Conservation (phyloP, 2,888 invertebrate species). For the Plemyria rubiginata region DNA sequence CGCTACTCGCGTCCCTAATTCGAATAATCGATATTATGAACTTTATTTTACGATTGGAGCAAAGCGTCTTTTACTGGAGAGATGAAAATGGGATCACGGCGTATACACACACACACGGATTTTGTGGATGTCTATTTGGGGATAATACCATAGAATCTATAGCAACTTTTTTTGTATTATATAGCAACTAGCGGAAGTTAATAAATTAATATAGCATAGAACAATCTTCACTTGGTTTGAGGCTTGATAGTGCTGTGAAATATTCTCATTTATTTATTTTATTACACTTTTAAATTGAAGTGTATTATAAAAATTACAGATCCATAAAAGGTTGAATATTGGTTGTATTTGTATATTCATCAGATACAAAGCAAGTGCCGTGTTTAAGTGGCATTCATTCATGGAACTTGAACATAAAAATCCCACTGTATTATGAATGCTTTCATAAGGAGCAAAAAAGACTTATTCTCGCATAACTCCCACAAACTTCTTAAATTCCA, state of each 20-base stretch:
- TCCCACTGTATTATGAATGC: neutral
- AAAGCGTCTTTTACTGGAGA: too few relatives aligned
- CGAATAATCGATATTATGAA: conserved; percentile 12
- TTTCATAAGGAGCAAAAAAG: neutral
- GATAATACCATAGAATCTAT: too few relatives aligned
- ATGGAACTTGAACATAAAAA: neutral
- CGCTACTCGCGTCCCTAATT: conserved; percentile 4
- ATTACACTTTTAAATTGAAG: too few relatives aligned
- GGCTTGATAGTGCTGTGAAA: too few relatives aligned
- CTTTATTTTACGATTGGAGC: neutral
- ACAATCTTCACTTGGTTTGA: too few relatives aligned
- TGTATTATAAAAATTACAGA: neutral
- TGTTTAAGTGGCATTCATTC: neutral
- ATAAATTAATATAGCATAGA: too few relatives aligned
- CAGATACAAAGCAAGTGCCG: neutral
- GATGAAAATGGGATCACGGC: neutral
- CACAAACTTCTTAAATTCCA: conserved; percentile 6
- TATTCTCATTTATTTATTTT: too few relatives aligned
- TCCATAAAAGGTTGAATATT: neutral
- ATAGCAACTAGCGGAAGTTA: too few relatives aligned
- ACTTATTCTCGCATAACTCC: conserved; percentile 12
- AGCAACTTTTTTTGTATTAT: too few relatives aligned
- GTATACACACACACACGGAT: too few relatives aligned
- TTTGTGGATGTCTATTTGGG: too few relatives aligned
- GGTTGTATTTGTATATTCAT: too few relatives aligned